Base-by-base conservation (phyloP, 1,140 invertebrate genomes). In the Aphis craccivora region DNA sequence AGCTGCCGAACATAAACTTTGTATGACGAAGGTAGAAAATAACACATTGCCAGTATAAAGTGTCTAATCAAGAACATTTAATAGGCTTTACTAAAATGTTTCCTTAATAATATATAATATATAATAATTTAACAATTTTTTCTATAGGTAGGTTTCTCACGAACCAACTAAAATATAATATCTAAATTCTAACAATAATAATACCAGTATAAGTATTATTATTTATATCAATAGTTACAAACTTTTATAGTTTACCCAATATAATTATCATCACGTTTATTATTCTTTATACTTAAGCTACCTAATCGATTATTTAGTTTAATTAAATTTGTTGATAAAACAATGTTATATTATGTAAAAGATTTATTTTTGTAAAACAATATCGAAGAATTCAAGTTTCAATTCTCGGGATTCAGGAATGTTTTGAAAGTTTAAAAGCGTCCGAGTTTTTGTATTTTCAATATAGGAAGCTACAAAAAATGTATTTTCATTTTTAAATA, bases 251-350 rank as follows among this genome's bases (percentile, higher is more conserved):
- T 67, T 76, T 76, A n/a, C n/a, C 30, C 2, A 67, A 67, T n/a
- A 18, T n/a, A 5, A 76, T 67, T 4, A n/a, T n/a, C 18, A n/a
- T 18, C 14, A 76, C 60, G 14, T 20, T 0, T 18, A 76, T 76
- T 76, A n/a, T 18, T n/a, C 60, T 4, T 4, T n/a, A 18, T 18
- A n/a, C 8, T 4, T 86, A 25, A 18, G 8, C 25, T 45, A 86
- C 11, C 30, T 87, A 35, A 48, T 48, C n/a, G 45, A 35, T 87
- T 48, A 87, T 87, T 87, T 48, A 87, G n/a, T 87, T 87, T 87
- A 48, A 87, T 87, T 87, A 48, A 87, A 51, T 87, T 87, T 48
- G 43, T 87, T 87, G 25, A 30, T 87, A 87, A 87, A 87, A 45
- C 84, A 40, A 40, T 43, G 37, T 40, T 84, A 30, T 40, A 25